Base-by-base conservation (phyloP, 30 jellyfish, hydroid and myxozoan genomes). In the Cassiopea xamachana region DNA sequence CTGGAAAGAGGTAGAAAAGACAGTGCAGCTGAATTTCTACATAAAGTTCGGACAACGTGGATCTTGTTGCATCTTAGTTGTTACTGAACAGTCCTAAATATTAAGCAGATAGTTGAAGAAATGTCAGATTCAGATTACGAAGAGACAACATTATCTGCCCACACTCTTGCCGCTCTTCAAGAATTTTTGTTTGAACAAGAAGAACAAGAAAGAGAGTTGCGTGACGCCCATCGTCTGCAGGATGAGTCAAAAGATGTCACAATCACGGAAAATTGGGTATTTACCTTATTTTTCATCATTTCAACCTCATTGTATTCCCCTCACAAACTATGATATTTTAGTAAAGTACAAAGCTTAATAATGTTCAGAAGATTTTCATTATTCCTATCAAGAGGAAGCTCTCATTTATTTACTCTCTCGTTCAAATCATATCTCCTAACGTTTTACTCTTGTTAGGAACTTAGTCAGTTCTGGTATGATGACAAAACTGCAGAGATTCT, bases 381-480 rank as follows among this genome's bases (percentile, higher is more conserved):
- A n/a, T n/a, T n/a, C n/a, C n/a, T n/a, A n/a, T 51, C 64, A 51
- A 9, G 64, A 9, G 64, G 9, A 9, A 9, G 64, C 64, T 51
- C 64, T 51, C 64, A 2, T 51, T 9, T 51, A 4, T 51, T 51
- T 51, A 51, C 64, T 2, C 9, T 51, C 8, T 2, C 9, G 64
- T 51, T 51, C 9, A 9, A 2, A 51, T 4, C 64, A 2, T 9
- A 51, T 51, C 9, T 4, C 64, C 4, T 51, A 2, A 9, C 9
- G 64, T 62, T 48, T n/a, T 4, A 7, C 47, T 78, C 5, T 46
- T 51, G 50, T 51, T 39, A 80, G 89, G 64, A 80, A 16, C 89
- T 80, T 48, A 80, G 89, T 51, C 89, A 80, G 55, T 80, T 80
- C 55, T 80, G 89, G 89, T 80, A 80, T 51, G 89, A 80, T 80